Percentiles rank a stretch among this genome's conserved stretches.
Evolutionary conservation across 2,888 invertebrate species (phyloP).

Genomic region (Leucoma salicis): DNA sequence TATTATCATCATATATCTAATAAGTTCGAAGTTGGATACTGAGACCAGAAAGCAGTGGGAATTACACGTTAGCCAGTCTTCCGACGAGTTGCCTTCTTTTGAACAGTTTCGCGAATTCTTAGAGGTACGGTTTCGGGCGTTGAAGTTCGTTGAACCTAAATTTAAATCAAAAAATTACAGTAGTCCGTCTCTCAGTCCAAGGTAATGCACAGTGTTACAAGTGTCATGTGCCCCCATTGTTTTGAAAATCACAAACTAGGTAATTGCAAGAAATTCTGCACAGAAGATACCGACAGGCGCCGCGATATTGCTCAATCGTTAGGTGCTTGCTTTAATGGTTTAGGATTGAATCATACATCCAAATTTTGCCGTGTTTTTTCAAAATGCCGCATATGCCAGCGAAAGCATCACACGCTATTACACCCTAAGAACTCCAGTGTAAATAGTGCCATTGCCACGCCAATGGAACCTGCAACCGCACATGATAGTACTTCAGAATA

Average conservation of each 20-base stretch:
- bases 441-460: background rate
- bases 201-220: background rate
- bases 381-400: constrained; percentile 4
- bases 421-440: background rate
- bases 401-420: background rate
- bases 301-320: background rate
- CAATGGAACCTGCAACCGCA: background rate
- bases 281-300: background rate
- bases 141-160: background rate
- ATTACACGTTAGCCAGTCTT: background rate
- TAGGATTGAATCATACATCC: constrained; percentile 1
- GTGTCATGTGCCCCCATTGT: constrained; percentile 5
- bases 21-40: background rate
- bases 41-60: background rate
- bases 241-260: background rate
- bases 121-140: constrained; percentile 1
- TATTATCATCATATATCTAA: background rate
- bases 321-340: constrained; percentile 2
- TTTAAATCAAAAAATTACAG: background rate
- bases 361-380: background rate
- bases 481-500: background rate
- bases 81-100: constrained; percentile 25
- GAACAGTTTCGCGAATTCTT: constrained; percentile 1
- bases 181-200: background rate
- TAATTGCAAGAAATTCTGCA: background rate